Conservation (phyloP, 2,797 vertebrate genomes). For the Aphelocoma californica region DNA sequence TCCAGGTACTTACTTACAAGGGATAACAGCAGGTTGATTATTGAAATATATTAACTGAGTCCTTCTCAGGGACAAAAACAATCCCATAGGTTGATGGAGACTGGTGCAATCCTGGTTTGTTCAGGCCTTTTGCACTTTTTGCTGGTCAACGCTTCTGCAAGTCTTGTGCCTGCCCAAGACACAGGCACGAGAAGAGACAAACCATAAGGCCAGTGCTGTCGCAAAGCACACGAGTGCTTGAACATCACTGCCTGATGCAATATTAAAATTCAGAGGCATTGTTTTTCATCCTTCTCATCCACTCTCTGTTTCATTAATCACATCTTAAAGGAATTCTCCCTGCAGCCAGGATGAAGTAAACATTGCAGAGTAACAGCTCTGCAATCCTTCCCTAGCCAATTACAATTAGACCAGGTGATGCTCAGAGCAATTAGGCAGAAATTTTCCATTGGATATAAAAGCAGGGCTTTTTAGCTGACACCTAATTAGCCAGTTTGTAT, state of each 20-base stretch:
- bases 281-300: not conserved
- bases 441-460: conserved; percentile 5
- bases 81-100: not conserved
- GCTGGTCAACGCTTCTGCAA: not conserved
- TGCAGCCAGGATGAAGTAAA: conserved; percentile 15
- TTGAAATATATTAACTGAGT: not conserved
- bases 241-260: not conserved
- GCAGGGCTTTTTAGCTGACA: not conserved
- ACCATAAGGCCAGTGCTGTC: not conserved
- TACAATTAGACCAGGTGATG: not conserved
- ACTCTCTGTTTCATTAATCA: not conserved
- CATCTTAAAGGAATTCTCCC: not conserved
- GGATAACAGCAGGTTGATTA: not conserved
- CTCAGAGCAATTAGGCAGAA: not conserved
- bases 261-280: not conserved
- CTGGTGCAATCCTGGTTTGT: not conserved
- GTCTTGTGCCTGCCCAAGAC: not conserved
- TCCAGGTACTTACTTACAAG: not conserved
- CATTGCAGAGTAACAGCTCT: not conserved
- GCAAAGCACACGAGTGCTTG: fast-evolving
- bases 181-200: not conserved
- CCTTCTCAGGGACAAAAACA: not conserved
- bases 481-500: not conserved
- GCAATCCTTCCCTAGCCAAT: not conserved
- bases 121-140: not conserved